These are phyloP conservation scores for Phylloscopus trochilus DNA, from an alignment of 2,113 vertebrate species.

Conservation along the genomic window DNA sequence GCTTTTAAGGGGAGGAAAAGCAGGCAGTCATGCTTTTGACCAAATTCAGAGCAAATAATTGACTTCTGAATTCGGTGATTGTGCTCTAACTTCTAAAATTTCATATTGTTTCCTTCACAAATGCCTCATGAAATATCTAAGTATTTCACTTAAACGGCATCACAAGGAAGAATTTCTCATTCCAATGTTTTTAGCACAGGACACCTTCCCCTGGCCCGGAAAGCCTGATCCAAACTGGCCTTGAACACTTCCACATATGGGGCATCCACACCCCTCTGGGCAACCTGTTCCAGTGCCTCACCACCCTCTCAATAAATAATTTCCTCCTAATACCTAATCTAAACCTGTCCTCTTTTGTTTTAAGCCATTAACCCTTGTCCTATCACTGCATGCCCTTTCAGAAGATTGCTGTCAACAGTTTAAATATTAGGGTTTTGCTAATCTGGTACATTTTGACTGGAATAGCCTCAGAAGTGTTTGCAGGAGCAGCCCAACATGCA, in stretches of 20 bases:
- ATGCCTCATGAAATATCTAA: neutral
- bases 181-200: neutral
- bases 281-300: neutral
- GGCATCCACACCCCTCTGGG: neutral
- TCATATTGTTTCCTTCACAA: neutral
- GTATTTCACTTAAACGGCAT: neutral
- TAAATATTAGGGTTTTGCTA: neutral
- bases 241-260: neutral
- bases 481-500: neutral
- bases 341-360: neutral
- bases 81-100: neutral
- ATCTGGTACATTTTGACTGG: neutral
- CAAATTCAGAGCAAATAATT: neutral
- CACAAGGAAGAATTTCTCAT: neutral
- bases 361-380: neutral
- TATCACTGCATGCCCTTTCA: neutral
- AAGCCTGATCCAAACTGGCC: neutral
- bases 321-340: neutral
- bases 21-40: neutral
- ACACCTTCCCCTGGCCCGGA: rapidly evolving
- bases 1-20: neutral
- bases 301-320: neutral
- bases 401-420: neutral
- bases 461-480: neutral
- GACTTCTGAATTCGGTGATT: neutral